Percentiles rank a stretch among this genome's conserved stretches.
phyloP scores from a whole-genome alignment of 64 coral and sea anemone species.

The Actinia tenebrosa region DNA sequence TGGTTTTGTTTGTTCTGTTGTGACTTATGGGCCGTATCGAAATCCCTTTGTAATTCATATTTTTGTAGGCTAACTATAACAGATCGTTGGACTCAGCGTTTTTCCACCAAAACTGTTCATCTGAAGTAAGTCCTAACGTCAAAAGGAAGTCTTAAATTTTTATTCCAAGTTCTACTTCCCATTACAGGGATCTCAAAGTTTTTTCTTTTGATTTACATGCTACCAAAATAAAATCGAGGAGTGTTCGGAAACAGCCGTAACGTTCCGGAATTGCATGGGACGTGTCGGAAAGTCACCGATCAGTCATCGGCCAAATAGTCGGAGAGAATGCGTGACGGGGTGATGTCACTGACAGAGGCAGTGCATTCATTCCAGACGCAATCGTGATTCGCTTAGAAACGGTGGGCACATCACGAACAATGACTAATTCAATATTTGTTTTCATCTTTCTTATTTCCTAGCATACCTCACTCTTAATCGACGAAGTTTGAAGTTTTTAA shows the following conservation, averaged over 20 bases:
- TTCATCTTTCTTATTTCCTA: neutral
- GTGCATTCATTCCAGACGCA: neutral
- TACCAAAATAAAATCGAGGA: slow-evolving; percentile 3
- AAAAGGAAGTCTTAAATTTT: neutral
- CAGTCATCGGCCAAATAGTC: neutral
- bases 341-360: slow-evolving; percentile 2
- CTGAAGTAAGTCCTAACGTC: too few species aligned
- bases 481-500: neutral
- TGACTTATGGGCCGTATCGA: neutral
- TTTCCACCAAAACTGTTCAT: too few species aligned
- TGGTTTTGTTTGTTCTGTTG: neutral
- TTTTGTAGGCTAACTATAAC: neutral
- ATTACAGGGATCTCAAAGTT: neutral
- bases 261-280: neutral
- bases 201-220: neutral
- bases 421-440: neutral
- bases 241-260: slow-evolving; percentile 15
- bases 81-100: neutral
- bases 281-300: neutral
- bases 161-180: neutral
- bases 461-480: neutral
- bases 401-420: neutral
- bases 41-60: neutral
- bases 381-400: slow-evolving; percentile 14
- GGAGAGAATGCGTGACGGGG: neutral